These are phyloP conservation scores for Nomada ferruginata DNA, from an alignment of 2,888 invertebrate species.

Conservation along the genomic window DNA sequence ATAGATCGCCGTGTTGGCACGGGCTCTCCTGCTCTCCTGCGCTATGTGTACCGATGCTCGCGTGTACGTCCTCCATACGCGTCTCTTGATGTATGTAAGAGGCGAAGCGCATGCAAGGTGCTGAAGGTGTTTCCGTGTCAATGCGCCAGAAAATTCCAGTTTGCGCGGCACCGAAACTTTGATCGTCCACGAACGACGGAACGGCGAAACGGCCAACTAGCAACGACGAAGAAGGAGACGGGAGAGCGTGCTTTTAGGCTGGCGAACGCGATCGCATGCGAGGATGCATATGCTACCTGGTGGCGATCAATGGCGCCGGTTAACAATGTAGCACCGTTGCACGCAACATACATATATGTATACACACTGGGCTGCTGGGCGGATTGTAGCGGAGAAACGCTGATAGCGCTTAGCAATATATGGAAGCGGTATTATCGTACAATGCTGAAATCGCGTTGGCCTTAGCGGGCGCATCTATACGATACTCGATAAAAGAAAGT, in stretches of 20 bases:
- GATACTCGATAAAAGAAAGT: conserved; percentile 32
- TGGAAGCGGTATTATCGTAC: conserved; percentile 46
- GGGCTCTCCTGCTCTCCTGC: conserved; percentile 37
- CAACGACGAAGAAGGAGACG: neutral
- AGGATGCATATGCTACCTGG: conserved; percentile 4
- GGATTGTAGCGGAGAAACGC: neutral
- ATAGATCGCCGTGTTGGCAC: conserved; percentile 60
- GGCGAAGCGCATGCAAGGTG: conserved; percentile 37
- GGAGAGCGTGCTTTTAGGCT: neutral
- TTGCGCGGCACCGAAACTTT: conserved; percentile 45
- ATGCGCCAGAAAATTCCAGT: conserved; percentile 61
- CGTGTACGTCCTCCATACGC: conserved; percentile 47
- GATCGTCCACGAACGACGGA: neutral
- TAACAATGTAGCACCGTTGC: conserved; percentile 43
- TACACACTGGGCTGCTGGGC: no score
- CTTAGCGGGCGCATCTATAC: conserved; percentile 1
- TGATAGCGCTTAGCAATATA: conserved; percentile 35
- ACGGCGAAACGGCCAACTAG: no score
- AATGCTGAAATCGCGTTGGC: conserved; percentile 40
- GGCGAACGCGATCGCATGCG: conserved; percentile 26
- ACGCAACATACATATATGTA: conserved; percentile 12
- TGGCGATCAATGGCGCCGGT: conserved; percentile 13
- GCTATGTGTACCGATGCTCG: conserved; percentile 37
- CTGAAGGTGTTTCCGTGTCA: conserved; percentile 61
- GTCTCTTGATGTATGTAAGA: conserved; percentile 23